These are phyloP conservation scores for Poeciliopsis paucimaculata DNA, from an alignment of 2,797 vertebrate genomes.

Conservation along the genomic window DNA sequence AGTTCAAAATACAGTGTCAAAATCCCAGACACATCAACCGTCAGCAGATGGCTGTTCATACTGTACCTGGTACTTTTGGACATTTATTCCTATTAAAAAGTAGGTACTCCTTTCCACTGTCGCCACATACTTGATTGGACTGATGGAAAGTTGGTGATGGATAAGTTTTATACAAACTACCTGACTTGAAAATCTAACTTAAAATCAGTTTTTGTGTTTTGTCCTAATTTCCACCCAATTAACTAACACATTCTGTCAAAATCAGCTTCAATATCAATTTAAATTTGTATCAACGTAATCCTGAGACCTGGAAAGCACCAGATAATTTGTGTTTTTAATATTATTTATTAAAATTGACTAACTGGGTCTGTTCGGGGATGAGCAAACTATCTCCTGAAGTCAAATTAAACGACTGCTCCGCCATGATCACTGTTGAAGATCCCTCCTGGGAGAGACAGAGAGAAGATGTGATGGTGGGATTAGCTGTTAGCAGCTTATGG, in stretches of 20 bases:
- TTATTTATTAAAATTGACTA: conserved; percentile 68
- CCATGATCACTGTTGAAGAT: conserved; percentile 78
- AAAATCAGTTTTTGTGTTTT: not conserved
- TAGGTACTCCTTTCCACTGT: not conserved
- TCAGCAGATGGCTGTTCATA: not conserved
- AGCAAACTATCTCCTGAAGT: conserved; percentile 87
- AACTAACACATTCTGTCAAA: not conserved
- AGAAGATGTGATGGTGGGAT: not conserved
- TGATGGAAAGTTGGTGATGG: not conserved
- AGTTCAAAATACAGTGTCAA: not conserved
- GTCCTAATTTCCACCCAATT: not conserved
- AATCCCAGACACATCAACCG: not conserved
- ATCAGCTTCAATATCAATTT: not conserved
- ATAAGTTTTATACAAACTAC: not conserved
- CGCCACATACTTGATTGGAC: not conserved
- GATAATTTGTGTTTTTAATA: not conserved
- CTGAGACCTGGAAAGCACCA: not conserved
- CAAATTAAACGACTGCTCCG: conserved; percentile 73
- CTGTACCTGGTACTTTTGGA: not conserved
- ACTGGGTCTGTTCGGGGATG: conserved; percentile 82
- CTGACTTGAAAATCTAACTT: not conserved
- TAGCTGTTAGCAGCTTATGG: not conserved
- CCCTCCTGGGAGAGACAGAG: conserved; percentile 82
- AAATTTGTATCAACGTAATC: not conserved
- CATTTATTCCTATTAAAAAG: not conserved